Percentiles rank a stretch among this genome's conserved stretches.
Conservation (phyloP, 2,888 invertebrate species). For the Muschampia plurimacula region DNA sequence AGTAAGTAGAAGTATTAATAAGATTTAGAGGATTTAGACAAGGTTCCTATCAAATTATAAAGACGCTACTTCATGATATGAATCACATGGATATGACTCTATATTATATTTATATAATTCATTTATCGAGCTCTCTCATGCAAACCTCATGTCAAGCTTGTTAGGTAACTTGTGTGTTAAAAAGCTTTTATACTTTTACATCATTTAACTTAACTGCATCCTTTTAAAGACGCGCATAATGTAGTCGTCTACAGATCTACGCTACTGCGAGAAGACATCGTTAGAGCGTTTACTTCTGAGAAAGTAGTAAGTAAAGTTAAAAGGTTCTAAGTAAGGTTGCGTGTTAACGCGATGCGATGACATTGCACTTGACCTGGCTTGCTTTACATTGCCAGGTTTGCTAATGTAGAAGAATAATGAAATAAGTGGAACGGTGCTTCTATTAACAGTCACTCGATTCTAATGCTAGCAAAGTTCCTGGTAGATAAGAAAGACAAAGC, state of each 20-base stretch:
- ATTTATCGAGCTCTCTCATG: no score
- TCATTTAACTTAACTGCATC: background rate
- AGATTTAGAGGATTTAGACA: no score
- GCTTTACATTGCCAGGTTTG: background rate
- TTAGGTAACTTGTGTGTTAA: background rate
- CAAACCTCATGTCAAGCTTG: no score
- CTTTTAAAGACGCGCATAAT: background rate
- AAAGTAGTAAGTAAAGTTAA: background rate
- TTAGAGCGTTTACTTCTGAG: background rate
- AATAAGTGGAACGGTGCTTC: background rate
- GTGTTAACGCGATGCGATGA: background rate
- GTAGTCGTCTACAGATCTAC: background rate
- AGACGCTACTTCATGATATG: no score
- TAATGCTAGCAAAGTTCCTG: background rate
- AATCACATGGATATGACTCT: no score
- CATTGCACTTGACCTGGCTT: background rate
- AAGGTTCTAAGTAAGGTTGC: background rate
- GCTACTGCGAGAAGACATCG: background rate
- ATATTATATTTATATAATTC: no score
- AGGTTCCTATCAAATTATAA: no score
- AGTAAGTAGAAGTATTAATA: no score
- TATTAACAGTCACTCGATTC: slow-evolving; percentile 3
- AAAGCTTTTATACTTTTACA: background rate
- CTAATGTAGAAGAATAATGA: slow-evolving; percentile 1
- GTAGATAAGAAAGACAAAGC: background rate